Base-by-base conservation (phyloP, 2,888 invertebrate genomes). In the Tinea pellionella region DNA sequence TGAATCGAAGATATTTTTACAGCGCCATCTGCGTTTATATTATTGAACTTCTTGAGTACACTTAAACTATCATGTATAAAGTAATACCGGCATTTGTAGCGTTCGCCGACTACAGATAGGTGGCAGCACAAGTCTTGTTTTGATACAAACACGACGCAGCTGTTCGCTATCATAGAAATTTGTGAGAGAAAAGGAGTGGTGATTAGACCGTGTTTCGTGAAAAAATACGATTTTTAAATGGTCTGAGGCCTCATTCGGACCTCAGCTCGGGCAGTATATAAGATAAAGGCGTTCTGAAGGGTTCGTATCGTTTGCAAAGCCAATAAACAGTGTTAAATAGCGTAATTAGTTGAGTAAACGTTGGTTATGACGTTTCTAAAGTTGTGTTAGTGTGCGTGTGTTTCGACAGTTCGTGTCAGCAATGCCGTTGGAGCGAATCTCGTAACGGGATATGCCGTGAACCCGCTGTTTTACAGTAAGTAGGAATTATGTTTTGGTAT, bases 141-240 rank as follows among this genome's bases (percentile, higher is more conserved):
- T 84, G 83, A 78, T 83, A 30, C 29, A 42, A 51, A 72, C 74
- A 75, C 74, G 70, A 75, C 83, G 85, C 86, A 85, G 85, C 86
- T 85, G 85, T 87, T 87, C 77, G 83, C 82, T 87, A 87, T 86
- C 86, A 85, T 79, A 83, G 80, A 84, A 82, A 78, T 77, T 74
- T 78, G 81, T 80, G 82, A 83, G 84, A 81, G 86, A 83, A 85
- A 87, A 87, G 87, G 87, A 87, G 86, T 87, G 87, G 87, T 87
- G 86, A 85, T 82, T 85, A 84, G 77, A 75, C 71, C 77, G 85
- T 79, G 75, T 84, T 83, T 77, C 75, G 70, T 71, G 73, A 80
- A 81, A 81, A 78, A 75, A 70, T 73, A 77, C 69, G 80, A 75
- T 80, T 85, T 84, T 80, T 80, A 77, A 75, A 84, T 84, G 75